Conservation (phyloP, 1,140 invertebrate species). For the Philotrypesis tridentata region DNA sequence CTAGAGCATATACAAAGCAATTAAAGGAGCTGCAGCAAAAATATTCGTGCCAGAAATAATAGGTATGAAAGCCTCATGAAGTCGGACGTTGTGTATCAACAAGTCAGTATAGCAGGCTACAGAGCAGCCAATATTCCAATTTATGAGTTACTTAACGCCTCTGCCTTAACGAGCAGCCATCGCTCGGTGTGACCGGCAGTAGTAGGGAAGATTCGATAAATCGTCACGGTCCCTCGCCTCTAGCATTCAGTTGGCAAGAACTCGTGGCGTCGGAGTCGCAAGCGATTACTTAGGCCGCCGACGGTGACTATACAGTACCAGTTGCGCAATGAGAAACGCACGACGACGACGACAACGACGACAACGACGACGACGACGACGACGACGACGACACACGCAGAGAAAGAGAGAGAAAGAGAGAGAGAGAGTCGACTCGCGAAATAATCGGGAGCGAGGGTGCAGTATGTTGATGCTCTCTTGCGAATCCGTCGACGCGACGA, state of each 20-base stretch:
- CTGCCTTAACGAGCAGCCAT: neutral
- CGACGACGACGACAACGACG: neutral
- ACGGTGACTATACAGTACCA: neutral
- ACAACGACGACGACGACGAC: neutral
- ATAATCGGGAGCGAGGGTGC: conserved; percentile 43
- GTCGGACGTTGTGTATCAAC: neutral
- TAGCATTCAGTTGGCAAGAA: conserved; percentile 24
- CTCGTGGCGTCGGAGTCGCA: neutral
- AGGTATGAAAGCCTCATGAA: neutral
- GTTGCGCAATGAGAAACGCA: conserved; percentile 48
- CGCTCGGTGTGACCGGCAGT: neutral
- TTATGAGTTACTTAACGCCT: conserved; percentile 20
- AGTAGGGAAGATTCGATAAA: conserved; percentile 44
- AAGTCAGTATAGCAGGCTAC: too few species aligned
- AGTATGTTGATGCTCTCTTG: conserved; percentile 27
- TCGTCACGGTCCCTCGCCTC: conserved; percentile 48
- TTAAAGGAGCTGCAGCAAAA: neutral
- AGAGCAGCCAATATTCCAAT: conserved; percentile 12
- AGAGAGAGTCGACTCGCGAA: conserved; percentile 2
- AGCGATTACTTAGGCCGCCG: conserved; percentile 49
- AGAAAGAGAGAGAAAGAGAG: conserved; percentile 10
- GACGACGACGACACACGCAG: neutral
- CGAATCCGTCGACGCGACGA: conserved; percentile 25
- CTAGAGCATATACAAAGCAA: neutral
- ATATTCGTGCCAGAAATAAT: neutral